Conservation (phyloP, 2,888 invertebrate genomes). For the Phortica okadai region DNA sequence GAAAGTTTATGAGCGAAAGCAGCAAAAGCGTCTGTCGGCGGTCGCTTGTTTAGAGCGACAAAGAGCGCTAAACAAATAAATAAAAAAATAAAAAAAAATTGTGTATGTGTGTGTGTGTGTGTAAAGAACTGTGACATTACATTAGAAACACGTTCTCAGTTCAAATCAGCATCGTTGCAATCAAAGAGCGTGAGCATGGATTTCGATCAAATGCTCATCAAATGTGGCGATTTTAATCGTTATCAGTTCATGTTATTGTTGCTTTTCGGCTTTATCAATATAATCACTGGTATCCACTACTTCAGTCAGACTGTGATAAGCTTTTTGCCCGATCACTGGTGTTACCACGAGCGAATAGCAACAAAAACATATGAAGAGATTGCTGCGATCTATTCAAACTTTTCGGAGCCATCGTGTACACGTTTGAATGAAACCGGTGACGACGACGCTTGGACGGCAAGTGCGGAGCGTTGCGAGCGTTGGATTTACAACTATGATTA, state of each 20-base stretch:
- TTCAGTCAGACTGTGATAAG: constrained; percentile 79
- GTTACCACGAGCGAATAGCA: constrained; percentile 67
- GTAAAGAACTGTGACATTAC: background rate
- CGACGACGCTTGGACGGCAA: constrained; percentile 54
- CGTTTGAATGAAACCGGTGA: constrained; percentile 55
- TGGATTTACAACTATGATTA: constrained; percentile 79
- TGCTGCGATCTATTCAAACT: constrained; percentile 62
- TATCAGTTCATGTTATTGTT: constrained; percentile 77
- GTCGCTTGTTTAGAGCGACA: background rate
- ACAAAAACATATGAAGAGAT: constrained; percentile 65
- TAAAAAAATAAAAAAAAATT: background rate
- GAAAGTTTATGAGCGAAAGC: background rate
- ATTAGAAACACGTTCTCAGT: background rate
- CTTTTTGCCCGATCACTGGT: constrained; percentile 77
- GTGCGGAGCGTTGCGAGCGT: constrained; percentile 73
- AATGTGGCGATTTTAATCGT: constrained; percentile 78
- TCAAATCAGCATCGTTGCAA: no score
- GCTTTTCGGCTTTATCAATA: constrained; percentile 78
- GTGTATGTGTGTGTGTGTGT: no score
- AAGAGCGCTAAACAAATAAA: background rate
- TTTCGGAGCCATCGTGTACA: constrained; percentile 68
- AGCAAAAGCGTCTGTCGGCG: no score
- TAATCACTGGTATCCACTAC: constrained; percentile 78
- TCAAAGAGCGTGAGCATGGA: constrained; percentile 61
- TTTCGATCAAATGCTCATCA: constrained; percentile 77